Percentiles rank a stretch among this genome's conserved stretches.
Conservation (phyloP, 1,140 invertebrate genomes). For the Polyergus mexicanus region DNA sequence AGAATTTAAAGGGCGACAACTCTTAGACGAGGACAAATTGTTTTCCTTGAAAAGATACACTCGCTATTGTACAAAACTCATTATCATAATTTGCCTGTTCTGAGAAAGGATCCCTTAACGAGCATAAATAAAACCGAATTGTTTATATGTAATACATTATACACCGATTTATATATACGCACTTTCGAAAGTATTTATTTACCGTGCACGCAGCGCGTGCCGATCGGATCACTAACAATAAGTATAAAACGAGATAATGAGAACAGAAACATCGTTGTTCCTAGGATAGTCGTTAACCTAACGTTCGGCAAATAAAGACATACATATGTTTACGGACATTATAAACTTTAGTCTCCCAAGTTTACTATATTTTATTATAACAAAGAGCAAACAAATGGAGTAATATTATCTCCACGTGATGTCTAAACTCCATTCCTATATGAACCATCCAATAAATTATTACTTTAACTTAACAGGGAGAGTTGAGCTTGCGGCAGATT, state of each 20-base stretch:
- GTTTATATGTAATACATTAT: constrained; percentile 72
- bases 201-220: constrained; percentile 66
- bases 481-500: constrained; percentile 47
- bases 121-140: constrained; percentile 62
- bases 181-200: constrained; percentile 76
- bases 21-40: constrained; percentile 1
- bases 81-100: constrained; percentile 3
- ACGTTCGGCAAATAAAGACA: constrained; percentile 29
- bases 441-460: constrained; percentile 66
- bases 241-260: constrained; percentile 55
- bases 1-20: constrained; percentile 37
- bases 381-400: constrained; percentile 29
- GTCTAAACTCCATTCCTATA: constrained; percentile 53
- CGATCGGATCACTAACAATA: constrained; percentile 58
- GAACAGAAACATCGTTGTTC: constrained; percentile 47
- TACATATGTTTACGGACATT: constrained; percentile 57
- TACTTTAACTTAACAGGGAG: constrained; percentile 58
- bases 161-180: constrained; percentile 76
- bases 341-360: constrained; percentile 64
- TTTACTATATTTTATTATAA: constrained; percentile 60
- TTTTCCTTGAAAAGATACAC: constrained; percentile 3
- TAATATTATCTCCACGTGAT: constrained; percentile 62
- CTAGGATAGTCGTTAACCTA: constrained; percentile 65
- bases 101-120: constrained; percentile 52
- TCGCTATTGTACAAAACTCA: constrained; percentile 15